Evolutionary conservation across 1,140 invertebrate species (phyloP).

Genomic region (Linepithema humile): DNA sequence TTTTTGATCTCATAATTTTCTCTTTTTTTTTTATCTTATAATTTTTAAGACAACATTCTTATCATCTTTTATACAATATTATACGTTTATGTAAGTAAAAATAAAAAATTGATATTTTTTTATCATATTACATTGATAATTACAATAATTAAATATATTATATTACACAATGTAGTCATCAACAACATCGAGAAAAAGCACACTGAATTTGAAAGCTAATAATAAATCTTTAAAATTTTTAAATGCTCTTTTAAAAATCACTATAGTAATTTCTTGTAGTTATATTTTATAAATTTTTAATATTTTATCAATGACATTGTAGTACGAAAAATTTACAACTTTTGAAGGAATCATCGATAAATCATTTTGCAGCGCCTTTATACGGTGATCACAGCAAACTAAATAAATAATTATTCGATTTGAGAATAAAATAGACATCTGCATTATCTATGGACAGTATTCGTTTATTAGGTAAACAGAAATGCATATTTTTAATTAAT

Average conservation of each 20-base stretch:
- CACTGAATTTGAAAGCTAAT: no score
- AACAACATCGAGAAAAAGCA: no score
- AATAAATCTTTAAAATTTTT: no score
- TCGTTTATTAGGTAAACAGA: not conserved
- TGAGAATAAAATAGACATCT: slow-evolving; percentile 25
- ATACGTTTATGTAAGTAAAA: not conserved
- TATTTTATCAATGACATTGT: no score
- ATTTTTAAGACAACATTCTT: no score
- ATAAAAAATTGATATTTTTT: not conserved
- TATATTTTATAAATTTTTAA: no score
- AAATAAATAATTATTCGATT: not conserved
- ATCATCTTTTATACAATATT: not conserved
- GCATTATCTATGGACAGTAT: slow-evolving; percentile 5
- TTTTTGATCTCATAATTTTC: no score
- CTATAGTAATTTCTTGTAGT: no score
- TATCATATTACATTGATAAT: not conserved
- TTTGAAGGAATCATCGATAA: not conserved
- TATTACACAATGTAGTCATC: not conserved
- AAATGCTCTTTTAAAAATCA: no score
- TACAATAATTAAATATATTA: not conserved
- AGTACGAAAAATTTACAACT: not conserved
- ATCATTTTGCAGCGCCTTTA: not conserved
- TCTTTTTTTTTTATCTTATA: no score
- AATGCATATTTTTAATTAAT: no score
- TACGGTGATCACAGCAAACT: not conserved